Evolutionary conservation across 2,113 vertebrate genomes (phyloP), one percentile per base, ranked within the genome.

Genomic region (Oplegnathus fasciatus): DNA sequence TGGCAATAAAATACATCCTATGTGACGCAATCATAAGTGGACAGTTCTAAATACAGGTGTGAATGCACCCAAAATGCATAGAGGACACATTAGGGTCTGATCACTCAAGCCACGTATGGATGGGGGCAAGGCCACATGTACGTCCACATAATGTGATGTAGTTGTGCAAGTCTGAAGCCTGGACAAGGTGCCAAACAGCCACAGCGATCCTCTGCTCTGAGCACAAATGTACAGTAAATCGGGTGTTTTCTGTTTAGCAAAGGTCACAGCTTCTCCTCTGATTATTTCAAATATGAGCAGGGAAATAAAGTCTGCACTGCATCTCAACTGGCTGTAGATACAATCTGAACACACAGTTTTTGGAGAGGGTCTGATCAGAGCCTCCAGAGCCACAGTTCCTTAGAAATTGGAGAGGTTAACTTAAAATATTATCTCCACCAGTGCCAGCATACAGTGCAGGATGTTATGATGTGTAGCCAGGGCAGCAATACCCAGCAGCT

Each of bases 41-140:
- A 89, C 61, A 86, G 82, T 32, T 90, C 67, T 87, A 87, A 90
- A 82, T 81, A 55, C 86, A 88, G 88, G 86, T 85, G 82, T 84
- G 86, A 89, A 89, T 22, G 52, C 68, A 77, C 40, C 72, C 68
- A 52, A 68, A 79, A 90, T 58, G 75, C 73, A 88, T 3, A 30
- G 50, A 67, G 50, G 68, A 71, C 54, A 75, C 48, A 34, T 32
- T 37, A 61, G 42, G 42, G 40, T 64, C 42, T 34, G 44, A 58
- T 75, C 50, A 46, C 40, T 55, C 42, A 26, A 62, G 52, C 44
- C 26, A 66, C 52, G 37, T 44, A 68, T 60, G 71, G 28, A 85
- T 6, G 30, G 46, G 0, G 73, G 67, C 58, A 30, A 67, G 52
- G n/a, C 14, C 48, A 55, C 14, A 30, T 64, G 34, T 58, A 57